A percentile compares a stretch with the other conserved stretches of the same genome.
Conservation (phyloP, 2,113 vertebrate species). For the Puma concolor region DNA sequence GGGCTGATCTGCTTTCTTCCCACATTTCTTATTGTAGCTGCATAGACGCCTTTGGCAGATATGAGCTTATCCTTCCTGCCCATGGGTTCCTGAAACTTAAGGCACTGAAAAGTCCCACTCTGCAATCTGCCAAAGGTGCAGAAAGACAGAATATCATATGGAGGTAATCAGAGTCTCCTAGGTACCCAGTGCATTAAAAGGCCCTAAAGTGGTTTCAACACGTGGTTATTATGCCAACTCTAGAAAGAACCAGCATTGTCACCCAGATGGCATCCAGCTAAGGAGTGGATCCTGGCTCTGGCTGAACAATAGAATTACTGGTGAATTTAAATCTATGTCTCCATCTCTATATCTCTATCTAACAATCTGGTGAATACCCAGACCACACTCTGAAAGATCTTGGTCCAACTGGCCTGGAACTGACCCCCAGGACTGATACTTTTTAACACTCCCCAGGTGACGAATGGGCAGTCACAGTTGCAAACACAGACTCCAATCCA, state of each 20-base stretch:
- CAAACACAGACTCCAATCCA: too few relatives aligned
- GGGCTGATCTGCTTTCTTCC: not conserved
- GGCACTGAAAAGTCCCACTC: not conserved
- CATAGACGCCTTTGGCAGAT: not conserved
- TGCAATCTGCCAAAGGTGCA: not conserved
- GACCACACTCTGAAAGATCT: not conserved
- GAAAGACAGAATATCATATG: not conserved
- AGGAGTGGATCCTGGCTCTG: not conserved
- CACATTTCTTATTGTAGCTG: not conserved
- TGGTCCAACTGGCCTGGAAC: not conserved
- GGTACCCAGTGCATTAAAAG: not conserved
- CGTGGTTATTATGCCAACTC: not conserved
- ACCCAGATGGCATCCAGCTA: not conserved
- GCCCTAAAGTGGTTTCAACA: not conserved
- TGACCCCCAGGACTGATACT: not conserved
- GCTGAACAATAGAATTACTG: not conserved
- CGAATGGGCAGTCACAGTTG: fast-evolving
- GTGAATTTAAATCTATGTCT: not conserved
- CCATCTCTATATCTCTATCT: not conserved
- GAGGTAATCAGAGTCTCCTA: not conserved
- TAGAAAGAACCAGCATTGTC: not conserved
- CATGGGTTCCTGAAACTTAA: not conserved
- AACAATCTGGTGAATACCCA: too few relatives aligned
- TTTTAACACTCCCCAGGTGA: not conserved
- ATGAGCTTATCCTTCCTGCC: not conserved